Evolutionary conservation across 1,140 invertebrate species (phyloP).

Genomic region (Ostrea denselamellosa): DNA sequence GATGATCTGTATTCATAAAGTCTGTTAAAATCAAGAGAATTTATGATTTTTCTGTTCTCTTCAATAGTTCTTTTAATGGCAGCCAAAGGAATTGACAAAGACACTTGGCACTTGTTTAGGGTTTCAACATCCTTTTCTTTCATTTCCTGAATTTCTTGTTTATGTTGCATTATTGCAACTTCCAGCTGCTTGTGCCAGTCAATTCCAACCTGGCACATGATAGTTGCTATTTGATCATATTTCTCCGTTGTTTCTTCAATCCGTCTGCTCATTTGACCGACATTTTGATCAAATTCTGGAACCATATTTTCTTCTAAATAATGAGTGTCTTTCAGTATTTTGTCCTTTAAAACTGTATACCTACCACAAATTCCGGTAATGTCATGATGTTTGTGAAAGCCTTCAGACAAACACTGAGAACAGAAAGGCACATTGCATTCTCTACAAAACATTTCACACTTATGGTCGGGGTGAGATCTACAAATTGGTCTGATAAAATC

Average conservation of each 20-base stretch:
- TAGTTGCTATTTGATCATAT: not conserved
- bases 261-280: not conserved
- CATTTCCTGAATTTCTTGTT: not conserved
- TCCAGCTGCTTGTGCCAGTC: not conserved
- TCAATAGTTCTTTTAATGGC: not conserved
- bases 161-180: not conserved
- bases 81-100: not conserved
- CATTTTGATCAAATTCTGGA: slow-evolving; percentile 3
- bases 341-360: not conserved
- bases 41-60: not conserved
- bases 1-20: slow-evolving; percentile 13
- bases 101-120: not conserved
- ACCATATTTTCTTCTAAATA: not conserved
- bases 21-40: slow-evolving; percentile 5
- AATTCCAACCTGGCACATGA: not conserved
- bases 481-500: slow-evolving; percentile 14
- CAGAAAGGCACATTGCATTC: not conserved
- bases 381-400: not conserved
- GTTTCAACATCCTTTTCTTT: not conserved
- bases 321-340: slow-evolving; percentile 21
- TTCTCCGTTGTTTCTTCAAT: slow-evolving; percentile 5
- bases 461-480: not conserved
- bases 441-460: slow-evolving; percentile 14
- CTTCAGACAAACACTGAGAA: slow-evolving; percentile 8
- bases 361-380: slow-evolving; percentile 12